These are phyloP conservation scores for Tineola bisselliella DNA, from an alignment of 2,888 invertebrate species.

Conservation along the genomic window DNA sequence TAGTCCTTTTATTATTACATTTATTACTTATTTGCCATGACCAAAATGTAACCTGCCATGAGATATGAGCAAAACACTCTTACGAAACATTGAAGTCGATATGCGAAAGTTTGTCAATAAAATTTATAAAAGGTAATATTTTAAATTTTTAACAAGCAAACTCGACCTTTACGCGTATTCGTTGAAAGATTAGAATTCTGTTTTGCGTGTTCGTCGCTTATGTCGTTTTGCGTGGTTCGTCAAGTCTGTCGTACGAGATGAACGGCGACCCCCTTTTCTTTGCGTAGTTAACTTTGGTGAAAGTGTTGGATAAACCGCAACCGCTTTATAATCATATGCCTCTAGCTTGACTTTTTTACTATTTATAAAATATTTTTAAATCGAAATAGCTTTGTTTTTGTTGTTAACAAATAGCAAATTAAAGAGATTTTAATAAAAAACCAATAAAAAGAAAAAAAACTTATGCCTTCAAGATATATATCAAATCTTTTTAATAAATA, in stretches of 20 bases:
- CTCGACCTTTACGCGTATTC: not conserved
- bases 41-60: not conserved
- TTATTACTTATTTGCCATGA: not conserved
- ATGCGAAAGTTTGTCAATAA: not conserved
- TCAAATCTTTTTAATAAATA: no score
- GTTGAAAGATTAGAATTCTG: not conserved
- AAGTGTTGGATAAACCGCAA: not conserved
- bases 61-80: not conserved
- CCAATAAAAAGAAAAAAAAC: no score
- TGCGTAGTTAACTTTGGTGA: not conserved
- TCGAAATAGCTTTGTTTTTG: no score
- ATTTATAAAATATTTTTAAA: no score
- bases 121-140: not conserved
- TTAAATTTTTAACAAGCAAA: not conserved
- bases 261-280: constrained; percentile 3
- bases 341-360: no score
- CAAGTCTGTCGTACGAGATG: not conserved
- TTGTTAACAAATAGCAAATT: no score
- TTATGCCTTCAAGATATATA: no score
- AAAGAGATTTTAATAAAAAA: no score
- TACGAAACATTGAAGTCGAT: not conserved
- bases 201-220: not conserved
- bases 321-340: not conserved
- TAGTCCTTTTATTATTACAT: constrained; percentile 6
- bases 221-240: not conserved